Evolutionary conservation across 1,140 invertebrate genomes (phyloP).

Genomic region (Ips typographus): DNA sequence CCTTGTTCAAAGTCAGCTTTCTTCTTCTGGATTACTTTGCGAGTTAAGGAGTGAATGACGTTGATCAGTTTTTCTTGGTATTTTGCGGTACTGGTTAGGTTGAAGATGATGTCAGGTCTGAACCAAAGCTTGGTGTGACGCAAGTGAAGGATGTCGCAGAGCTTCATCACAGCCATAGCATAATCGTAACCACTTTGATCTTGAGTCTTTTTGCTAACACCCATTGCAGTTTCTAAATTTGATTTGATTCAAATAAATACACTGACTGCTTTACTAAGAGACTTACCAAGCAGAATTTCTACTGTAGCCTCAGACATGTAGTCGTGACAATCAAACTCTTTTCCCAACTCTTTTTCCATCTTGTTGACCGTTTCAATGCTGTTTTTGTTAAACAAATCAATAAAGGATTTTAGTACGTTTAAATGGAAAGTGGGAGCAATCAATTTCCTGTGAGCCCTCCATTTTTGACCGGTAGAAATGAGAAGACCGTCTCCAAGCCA

Average conservation of each 20-base stretch:
- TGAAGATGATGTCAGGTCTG: conserved; percentile 79
- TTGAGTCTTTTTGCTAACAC: conserved; percentile 73
- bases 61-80: conserved; percentile 41
- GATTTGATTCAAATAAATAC: conserved; percentile 1
- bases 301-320: conserved; percentile 84
- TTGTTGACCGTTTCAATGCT: conserved; percentile 67
- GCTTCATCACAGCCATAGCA: conserved; percentile 83
- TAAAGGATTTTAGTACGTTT: conserved; percentile 80
- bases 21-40: conserved; percentile 48
- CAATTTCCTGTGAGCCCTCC: conserved; percentile 76
- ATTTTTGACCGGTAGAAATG: conserved; percentile 78
- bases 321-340: conserved; percentile 74
- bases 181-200: conserved; percentile 76
- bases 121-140: conserved; percentile 83
- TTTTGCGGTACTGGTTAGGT: conserved; percentile 67
- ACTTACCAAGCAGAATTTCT: conserved; percentile 73
- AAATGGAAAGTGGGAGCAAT: conserved; percentile 83
- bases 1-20: conserved; percentile 61
- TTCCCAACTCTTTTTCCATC: conserved; percentile 64
- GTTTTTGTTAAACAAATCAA: conserved; percentile 79
- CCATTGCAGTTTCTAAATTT: conserved; percentile 74
- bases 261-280: not conserved
- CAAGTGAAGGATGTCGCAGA: conserved; percentile 80
- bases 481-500: conserved; percentile 88
- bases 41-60: conserved; percentile 82